phyloP scores from a whole-genome alignment of 2,888 invertebrate genomes.

The Apodemia hepburni region DNA sequence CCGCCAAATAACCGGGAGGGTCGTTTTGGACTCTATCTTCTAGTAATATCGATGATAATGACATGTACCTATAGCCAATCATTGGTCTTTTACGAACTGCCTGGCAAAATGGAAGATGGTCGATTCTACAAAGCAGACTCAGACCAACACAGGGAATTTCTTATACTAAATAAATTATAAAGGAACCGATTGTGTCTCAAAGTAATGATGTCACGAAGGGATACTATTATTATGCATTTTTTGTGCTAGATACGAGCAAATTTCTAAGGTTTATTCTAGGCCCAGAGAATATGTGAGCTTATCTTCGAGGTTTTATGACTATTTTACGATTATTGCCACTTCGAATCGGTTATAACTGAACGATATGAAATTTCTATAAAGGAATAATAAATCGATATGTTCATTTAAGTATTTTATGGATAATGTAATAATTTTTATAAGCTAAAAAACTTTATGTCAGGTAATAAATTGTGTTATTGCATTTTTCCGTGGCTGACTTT shows the following conservation, averaged over 20 bases:
- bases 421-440: slow-evolving; percentile 56
- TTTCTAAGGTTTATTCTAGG: slow-evolving; percentile 49
- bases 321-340: slow-evolving; percentile 75
- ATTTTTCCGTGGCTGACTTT: slow-evolving; percentile 16
- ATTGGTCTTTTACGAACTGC: no score
- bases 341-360: slow-evolving; percentile 72
- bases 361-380: slow-evolving; percentile 75
- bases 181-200: no score
- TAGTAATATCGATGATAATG: no score
- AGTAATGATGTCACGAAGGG: no score
- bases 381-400: slow-evolving; percentile 71
- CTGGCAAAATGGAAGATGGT: no score
- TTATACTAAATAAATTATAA: no score
- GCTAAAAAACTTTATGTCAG: slow-evolving; percentile 27
- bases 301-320: slow-evolving; percentile 68
- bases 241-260: slow-evolving; percentile 34
- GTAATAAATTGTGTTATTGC: slow-evolving; percentile 14
- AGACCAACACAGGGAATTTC: no score
- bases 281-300: slow-evolving; percentile 59
- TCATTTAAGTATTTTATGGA: slow-evolving; percentile 62
- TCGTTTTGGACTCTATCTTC: no score
- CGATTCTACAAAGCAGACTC: no score
- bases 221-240: not conserved
- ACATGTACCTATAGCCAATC: no score
- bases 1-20: no score